phyloP scores from a whole-genome alignment of 2,888 invertebrate species.

The Drosophila colorata region DNA sequence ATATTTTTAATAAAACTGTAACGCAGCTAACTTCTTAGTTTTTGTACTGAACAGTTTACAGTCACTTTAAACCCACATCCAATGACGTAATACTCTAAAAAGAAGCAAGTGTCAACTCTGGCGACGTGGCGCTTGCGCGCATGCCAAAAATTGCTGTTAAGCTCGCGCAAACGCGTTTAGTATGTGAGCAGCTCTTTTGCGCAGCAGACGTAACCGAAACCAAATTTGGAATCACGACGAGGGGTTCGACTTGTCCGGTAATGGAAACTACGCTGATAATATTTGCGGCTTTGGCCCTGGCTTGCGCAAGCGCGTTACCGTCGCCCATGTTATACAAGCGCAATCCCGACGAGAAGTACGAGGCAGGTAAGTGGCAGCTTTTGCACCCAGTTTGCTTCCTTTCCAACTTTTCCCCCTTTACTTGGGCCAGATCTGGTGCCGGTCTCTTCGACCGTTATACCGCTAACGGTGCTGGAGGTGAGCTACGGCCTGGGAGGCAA shows the following conservation, averaged over 20 bases:
- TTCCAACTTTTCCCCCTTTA: background rate
- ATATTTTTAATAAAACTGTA: background rate
- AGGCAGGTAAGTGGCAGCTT: constrained; percentile 84
- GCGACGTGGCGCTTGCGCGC: constrained; percentile 22
- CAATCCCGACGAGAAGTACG: constrained; percentile 86
- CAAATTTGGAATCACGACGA: constrained; percentile 2
- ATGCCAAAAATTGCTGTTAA: constrained; percentile 1
- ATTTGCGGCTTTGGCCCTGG: constrained; percentile 44
- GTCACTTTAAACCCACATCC: background rate
- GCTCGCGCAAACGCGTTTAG: constrained; percentile 32
- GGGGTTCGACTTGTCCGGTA: constrained; percentile 2
- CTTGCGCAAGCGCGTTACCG: constrained; percentile 72
- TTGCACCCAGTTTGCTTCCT: background rate
- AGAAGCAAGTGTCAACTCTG: constrained; percentile 1
- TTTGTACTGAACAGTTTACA: background rate
- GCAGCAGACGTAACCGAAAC: constrained; percentile 37
- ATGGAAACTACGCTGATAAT: constrained; percentile 45
- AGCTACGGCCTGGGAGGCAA: constrained; percentile 86
- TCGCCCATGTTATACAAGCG: constrained; percentile 86
- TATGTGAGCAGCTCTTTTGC: constrained; percentile 23
- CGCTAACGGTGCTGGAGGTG: constrained; percentile 88
- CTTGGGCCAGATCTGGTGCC: constrained; percentile 87
- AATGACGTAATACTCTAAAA: background rate
- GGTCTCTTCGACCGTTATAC: constrained; percentile 89
- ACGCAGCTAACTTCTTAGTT: too few species aligned